Conservation (phyloP, 2,888 invertebrate species). For the Rhaphigaster nebulosa region DNA sequence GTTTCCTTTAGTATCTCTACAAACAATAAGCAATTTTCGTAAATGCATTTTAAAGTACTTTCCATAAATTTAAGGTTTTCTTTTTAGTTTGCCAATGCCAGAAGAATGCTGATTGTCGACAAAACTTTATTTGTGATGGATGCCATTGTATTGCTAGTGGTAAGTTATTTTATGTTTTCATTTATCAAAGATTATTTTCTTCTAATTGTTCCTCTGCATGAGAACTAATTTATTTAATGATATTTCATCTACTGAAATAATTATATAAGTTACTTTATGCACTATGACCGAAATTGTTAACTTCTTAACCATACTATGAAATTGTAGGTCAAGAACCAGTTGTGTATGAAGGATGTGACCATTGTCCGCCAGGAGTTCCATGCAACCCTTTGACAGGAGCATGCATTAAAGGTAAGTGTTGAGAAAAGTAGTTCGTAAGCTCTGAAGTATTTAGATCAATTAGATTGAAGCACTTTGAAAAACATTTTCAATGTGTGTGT, state of each 20-base stretch:
- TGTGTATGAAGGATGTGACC: constrained; percentile 74
- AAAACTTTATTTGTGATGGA: constrained; percentile 76
- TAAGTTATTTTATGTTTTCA: not conserved
- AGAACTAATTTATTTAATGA: not conserved
- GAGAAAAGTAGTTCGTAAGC: not conserved
- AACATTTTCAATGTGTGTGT: constrained; percentile 60
- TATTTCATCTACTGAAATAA: not conserved
- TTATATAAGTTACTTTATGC: not conserved
- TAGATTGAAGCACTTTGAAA: constrained; percentile 38
- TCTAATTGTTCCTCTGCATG: not conserved
- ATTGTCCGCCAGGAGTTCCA: constrained; percentile 83
- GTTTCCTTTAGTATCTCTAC: not conserved
- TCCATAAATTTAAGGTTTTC: not conserved
- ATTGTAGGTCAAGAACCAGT: constrained; percentile 41
- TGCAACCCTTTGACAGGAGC: constrained; percentile 86
- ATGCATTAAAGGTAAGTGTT: constrained; percentile 82
- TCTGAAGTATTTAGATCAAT: constrained; percentile 33
- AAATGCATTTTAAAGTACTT: not conserved
- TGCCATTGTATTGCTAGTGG: constrained; percentile 75
- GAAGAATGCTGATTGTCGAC: constrained; percentile 76
- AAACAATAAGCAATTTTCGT: not conserved
- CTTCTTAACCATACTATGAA: not conserved
- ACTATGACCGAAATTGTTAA: not conserved
- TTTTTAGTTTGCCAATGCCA: constrained; percentile 79
- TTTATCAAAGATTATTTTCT: not conserved